Conservation (phyloP, 2,888 invertebrate genomes). For the Aproaerema taeniolella region DNA sequence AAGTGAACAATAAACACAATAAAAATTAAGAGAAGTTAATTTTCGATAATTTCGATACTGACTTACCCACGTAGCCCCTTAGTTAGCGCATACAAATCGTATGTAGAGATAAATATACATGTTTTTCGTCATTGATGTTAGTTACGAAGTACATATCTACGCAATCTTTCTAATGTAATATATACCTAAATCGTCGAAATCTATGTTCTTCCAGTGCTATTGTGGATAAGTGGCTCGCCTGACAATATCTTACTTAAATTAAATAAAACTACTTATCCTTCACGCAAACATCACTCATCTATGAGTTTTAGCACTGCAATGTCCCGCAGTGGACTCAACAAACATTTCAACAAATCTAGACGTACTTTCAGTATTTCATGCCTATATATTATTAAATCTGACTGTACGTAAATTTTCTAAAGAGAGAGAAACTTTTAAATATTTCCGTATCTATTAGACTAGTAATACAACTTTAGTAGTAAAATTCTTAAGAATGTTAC, state of each 20-base stretch:
- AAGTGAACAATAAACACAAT: too few relatives aligned
- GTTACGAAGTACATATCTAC: slow-evolving; percentile 61
- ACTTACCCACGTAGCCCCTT: slow-evolving; percentile 28
- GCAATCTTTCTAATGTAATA: too few relatives aligned
- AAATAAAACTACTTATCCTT: too few relatives aligned
- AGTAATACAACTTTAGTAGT: slow-evolving; percentile 37
- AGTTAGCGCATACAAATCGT: slow-evolving; percentile 13
- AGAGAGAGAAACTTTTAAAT: slow-evolving; percentile 58
- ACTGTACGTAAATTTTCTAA: slow-evolving; percentile 61
- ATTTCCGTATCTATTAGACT: slow-evolving; percentile 37
- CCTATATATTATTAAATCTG: slow-evolving; percentile 23
- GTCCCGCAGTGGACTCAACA: too few relatives aligned
- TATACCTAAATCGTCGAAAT: slow-evolving; percentile 49
- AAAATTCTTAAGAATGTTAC: slow-evolving; percentile 33
- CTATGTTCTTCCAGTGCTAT: slow-evolving; percentile 67
- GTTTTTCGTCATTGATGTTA: slow-evolving; percentile 53
- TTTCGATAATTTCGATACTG: too few relatives aligned
- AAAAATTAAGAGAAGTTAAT: too few relatives aligned
- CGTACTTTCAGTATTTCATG: neutral
- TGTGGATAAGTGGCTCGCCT: slow-evolving; percentile 50
- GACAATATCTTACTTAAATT: slow-evolving; percentile 45
- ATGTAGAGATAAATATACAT: slow-evolving; percentile 25
- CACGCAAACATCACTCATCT: too few relatives aligned
- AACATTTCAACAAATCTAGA: too few relatives aligned
- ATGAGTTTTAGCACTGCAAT: too few relatives aligned